Base-by-base conservation (phyloP, 2,888 invertebrate genomes). In the Eumerus sabulonum region DNA sequence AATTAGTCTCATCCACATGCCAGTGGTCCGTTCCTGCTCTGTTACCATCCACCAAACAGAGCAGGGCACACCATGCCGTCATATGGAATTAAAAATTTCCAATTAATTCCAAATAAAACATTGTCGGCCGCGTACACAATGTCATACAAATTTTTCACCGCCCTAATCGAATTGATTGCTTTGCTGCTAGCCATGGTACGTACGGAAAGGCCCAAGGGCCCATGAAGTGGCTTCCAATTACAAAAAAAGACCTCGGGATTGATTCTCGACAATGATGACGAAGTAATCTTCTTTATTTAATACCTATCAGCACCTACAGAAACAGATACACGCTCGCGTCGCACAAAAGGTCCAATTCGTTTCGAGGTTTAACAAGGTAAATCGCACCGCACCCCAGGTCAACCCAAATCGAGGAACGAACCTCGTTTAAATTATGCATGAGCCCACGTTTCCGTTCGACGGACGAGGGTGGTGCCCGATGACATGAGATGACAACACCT, bases 281-380 rank as follows among this genome's bases (percentile, higher is more conserved):
- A 74, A 64, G 68, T 70, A 79, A 79, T 79, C 79, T 60, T 44
- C 68, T 74, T 79, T 74, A 79, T 79, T 79, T 79, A 53, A 70
- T 70, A 79, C 74, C 68, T 79, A 74, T 79, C 79, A 79, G 64
- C 79, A 74, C 68, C 68, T 74, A 45, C 50, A 79, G 60, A 70
- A 54, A n/a, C n/a, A n/a, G n/a, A n/a, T n/a, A n/a, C n/a, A 79
- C 74, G 54, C 68, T 74, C 64, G 60, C 35, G 64, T 50, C 9
- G 42, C 53, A 73, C 63, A 77, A 77, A 63, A 36, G 67, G 18
- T 17, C 35, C 63, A 68, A 74, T 64, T 79, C 64, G 45, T 60
- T 50, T 42, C 19, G 47, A 70, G 38, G 27, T 35, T 74, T 59
- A 73, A 73, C 74, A 68, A 64, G 71, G 38, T 40, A 48, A 16